Percentiles rank a stretch among this genome's conserved stretches.
phyloP scores from a whole-genome alignment of 2,888 invertebrate genomes.

The Lepidocyrtinus sp. region DNA sequence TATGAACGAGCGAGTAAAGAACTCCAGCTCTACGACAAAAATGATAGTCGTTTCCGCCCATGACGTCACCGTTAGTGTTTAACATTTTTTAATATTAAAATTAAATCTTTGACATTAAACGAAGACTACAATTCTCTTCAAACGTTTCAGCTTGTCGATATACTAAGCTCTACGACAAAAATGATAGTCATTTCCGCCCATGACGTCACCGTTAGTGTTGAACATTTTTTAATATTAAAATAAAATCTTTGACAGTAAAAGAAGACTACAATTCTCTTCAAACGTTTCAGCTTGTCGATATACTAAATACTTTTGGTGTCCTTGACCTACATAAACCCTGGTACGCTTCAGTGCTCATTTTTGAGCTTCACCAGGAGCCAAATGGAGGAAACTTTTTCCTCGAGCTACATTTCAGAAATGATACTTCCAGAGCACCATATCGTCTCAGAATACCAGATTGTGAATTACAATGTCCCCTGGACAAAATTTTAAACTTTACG shows the following conservation, averaged over 20 bases:
- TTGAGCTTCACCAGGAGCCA: slow-evolving; percentile 55
- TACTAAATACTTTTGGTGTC: slow-evolving; percentile 58
- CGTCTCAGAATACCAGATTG: slow-evolving; percentile 54
- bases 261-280: no score
- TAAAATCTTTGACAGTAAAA: no score
- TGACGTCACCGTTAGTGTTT: slow-evolving; percentile 53
- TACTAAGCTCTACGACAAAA: slow-evolving; percentile 57
- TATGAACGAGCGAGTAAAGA: slow-evolving; percentile 39
- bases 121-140: no score
- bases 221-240: no score
- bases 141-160: slow-evolving; percentile 36
- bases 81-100: no score
- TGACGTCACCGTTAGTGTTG: slow-evolving; percentile 53
- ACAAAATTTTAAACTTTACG: slow-evolving; percentile 33
- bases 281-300: slow-evolving; percentile 36
- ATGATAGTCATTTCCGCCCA: slow-evolving; percentile 53
- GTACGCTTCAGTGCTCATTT: slow-evolving; percentile 51
- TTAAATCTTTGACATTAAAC: no score
- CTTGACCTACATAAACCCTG: slow-evolving; percentile 45
- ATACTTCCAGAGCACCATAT: slow-evolving; percentile 45
- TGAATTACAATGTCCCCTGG: slow-evolving; percentile 52
- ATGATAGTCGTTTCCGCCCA: slow-evolving; percentile 53
- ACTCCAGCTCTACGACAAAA: slow-evolving; percentile 43
- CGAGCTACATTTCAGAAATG: slow-evolving; percentile 52
- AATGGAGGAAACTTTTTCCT: slow-evolving; percentile 21